Evolutionary conservation across 2,888 invertebrate species (phyloP), one percentile per base, ranked within the genome.

Genomic region (Lasioglossum zephyrum): DNA sequence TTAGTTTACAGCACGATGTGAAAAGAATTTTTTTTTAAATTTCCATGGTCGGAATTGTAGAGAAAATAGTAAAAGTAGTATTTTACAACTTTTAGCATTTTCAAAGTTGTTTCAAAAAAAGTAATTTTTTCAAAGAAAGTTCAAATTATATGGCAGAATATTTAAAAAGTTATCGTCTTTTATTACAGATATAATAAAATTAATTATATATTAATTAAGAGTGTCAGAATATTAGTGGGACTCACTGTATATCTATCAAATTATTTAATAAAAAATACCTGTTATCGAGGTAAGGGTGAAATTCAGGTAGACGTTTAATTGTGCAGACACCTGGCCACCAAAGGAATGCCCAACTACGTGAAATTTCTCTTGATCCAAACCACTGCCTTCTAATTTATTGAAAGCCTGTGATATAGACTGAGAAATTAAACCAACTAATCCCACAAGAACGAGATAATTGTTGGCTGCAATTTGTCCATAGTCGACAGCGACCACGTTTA

Each of bases 401-500:
- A 95, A 73, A 73, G 89, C 89, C 2, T 22, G 16, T 1, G 92
- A 93, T 1, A 93, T 5, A 4, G 36, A 86, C 4, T 44, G 44
- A 6, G 92, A 94, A 2, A 94, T 89, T 13, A 75, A 13, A 8
- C 47, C 69, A 0, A 79, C 83, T 41, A 91, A 90, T 0, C 94
- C 94, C 1, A 90, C 88, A 4, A 41, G 8, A 6, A 16, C 0
- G 1, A 41, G 1, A n/a, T 78, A 78, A 39, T 16, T 1, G 1
- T n/a, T 11, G 3, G 0, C 11, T 4, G 72, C 41, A 4, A 96
- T 88, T 87, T 95, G 94, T 13, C 95, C 90, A 95, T 96, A 96
- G 90, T 96, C 96, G 81, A 95, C 86, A 3, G 94, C 92, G 22
- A 96, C 87, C 0, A 95, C 87, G 87, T 96, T 96, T 92, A 95